Evolutionary conservation across 2,113 vertebrate genomes (phyloP), one percentile per base, ranked within the genome.

Genomic region (Struthio camelus): DNA sequence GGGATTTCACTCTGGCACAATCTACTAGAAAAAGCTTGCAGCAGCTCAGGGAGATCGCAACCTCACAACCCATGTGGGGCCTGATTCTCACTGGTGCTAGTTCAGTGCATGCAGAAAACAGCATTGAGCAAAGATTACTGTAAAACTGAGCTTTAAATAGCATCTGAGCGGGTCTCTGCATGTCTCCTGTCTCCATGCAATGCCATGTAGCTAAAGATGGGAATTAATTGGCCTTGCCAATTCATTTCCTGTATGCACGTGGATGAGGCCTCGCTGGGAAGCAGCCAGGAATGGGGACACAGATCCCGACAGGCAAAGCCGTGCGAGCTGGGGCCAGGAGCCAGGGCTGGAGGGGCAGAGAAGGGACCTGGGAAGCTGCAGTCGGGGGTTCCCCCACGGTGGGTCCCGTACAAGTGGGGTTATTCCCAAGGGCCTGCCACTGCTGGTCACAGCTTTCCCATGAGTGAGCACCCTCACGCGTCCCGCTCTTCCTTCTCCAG

Each of bases 401-500:
- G 18, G 32, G 17, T 59, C 30, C 56, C 2, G 0, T 69, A 42
- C 1, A 1, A 32, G 40, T 0, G 2, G 44, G 38, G 32, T 70
- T 61, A 59, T 80, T 78, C 32, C 77, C 70, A 7, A 36, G n/a
- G 36, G 44, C 67, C 7, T 14, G 30, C 30, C 16, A 32, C 32
- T 18, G 32, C 46, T 66, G 40, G 36, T 27, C 10, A 8, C 2
- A 6, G 18, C 56, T 81, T 71, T 94, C 44, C n/a, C 48, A 30
- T 36, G 40, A 88, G 25, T 0, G 3, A 54, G 14, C 2, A 10
- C 50, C 22, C 87, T 69, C n/a, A 78, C 36, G 14, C 27, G 58
- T 67, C 75, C n/a, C 1, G 6, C 38, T 90, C 6, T 87, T 42
- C 53, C 72, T 30, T 32, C 32, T 80, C 66, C 94, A 99, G 99